Base-by-base conservation (phyloP, 2,113 vertebrate species). In the Arothron firmamentum region DNA sequence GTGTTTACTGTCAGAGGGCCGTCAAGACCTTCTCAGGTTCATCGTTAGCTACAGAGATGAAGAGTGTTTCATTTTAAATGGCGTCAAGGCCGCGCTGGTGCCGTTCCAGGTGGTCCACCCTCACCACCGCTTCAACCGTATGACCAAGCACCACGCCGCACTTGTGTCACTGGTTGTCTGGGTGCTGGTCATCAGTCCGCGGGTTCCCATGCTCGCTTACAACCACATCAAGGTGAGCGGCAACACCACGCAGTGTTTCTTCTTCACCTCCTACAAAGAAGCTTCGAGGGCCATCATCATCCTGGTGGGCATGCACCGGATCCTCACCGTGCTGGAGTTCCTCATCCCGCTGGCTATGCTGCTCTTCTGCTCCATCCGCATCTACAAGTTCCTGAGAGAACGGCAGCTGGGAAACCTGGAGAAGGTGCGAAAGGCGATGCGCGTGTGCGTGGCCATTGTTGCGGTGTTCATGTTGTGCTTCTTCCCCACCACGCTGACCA, bases 391-490 rank as follows among this genome's bases (percentile, higher is more conserved):
- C 54, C 79, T 91, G 41, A 71, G 25, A 15, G 1, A 16, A 5
- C 70, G 82, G 3, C 63, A 72, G 68, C 67, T 85, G 59, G 77
- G 85, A 1, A 82, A 79, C 42, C 42, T 66, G 0, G 57, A 62
- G 14, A 88, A 83, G 43, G 65, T 87, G 46, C 73, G 34, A 1
- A 77, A 85, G 59, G 87, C 89, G 2, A 79, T 90, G 62, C 65
- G 76, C 7, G 78, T 88, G 31, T 88, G 91, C 12, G 18, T 18
- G 0, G 56, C 62, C 56, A 75, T 91, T 28, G 74, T 90, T 0
- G 25, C 0, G 0, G 81, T 90, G 19, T 91, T 91, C 58, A 17
- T 79, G 16, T 19, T 90, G 14, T 92, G 90, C 62, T 92, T 92
- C 64, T 18, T 90, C 10, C 90, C 90, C 5, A 84, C 78, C 34